Evolutionary conservation across 2,113 vertebrate genomes (phyloP), one percentile per base, ranked within the genome.

Genomic region (Narcine bancroftii): DNA sequence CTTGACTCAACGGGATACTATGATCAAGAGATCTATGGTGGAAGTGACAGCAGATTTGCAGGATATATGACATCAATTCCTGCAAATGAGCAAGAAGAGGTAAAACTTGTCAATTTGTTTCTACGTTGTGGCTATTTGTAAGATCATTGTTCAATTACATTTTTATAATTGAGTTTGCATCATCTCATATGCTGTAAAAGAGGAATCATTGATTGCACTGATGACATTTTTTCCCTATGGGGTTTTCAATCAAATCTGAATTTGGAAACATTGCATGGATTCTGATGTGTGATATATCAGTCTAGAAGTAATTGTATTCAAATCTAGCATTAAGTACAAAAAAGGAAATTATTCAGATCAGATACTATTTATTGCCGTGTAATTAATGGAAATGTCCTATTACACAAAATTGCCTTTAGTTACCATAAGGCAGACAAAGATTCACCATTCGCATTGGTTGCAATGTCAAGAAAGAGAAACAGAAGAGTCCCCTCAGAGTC

Each of bases 61-160:
- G 99, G 99, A 94, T 99, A 99, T 0, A 98, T 99, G 93, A 99
- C 99, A 66, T 99, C 99, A 69, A 99, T 99, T 83, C 98, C 99
- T 92, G 98, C 99, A 92, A 99, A 98, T 92, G 98, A 99, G 93
- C 97, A 99, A 94, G 99, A 99, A 95, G 98, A 99, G 69, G 98
- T 98, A 95, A 97, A 33, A 76, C 17, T 85, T 85, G 56, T 50
- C 33, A 36, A 63, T 87, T 36, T 87, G 53, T 36, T 33, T n/a
- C 6, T 17, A 33, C n/a, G 26, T 91, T 91, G 17, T 26, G 45
- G 11, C 19, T 26, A 45, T 47, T 33, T 91, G 11, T 66, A 89
- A 45, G 36, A 89, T 66, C 24, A 66, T 89, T 42, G 15, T 89
- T 65, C n/a, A 89, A 66, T 89, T 17, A 45, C 15, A n/a, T 6